phyloP scores from a whole-genome alignment of 53 echinoderm and acorn worm species.

The Astropecten irregularis region DNA sequence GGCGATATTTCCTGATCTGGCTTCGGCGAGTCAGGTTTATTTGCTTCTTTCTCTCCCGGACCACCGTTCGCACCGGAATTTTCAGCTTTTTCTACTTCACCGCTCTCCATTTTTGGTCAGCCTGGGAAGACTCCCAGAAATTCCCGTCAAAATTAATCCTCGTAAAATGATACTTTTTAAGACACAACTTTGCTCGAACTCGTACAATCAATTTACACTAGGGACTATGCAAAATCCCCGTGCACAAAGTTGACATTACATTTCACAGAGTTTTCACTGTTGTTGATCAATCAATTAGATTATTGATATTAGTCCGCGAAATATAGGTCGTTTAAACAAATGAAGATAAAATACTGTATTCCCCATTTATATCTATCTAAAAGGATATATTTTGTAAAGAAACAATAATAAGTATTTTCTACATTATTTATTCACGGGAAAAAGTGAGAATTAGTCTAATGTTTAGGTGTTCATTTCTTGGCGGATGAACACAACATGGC shows the following conservation, averaged over 20 bases:
- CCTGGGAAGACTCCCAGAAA: background rate
- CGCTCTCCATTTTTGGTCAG: constrained; percentile 22
- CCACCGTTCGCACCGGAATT: constrained; percentile 74
- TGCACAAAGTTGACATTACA: background rate
- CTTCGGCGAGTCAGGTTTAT: constrained; percentile 96
- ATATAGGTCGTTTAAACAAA: constrained; percentile 11
- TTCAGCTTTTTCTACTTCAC: constrained; percentile 43
- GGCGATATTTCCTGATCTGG: constrained; percentile 95
- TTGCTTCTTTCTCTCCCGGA: constrained; percentile 91
- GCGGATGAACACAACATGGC: constrained; percentile 53
- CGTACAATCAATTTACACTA: background rate
- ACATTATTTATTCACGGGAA: no score
- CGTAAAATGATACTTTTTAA: background rate
- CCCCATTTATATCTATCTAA: no score
- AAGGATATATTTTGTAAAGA: background rate
- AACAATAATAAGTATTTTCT: background rate
- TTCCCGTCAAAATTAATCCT: background rate
- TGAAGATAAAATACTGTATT: background rate
- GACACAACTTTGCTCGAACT: background rate
- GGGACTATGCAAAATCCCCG: background rate
- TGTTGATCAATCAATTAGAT: constrained; percentile 31
- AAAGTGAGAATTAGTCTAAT: background rate
- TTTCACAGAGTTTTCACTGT: background rate
- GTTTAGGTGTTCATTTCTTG: background rate
- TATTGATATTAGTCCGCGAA: constrained; percentile 19